phyloP scores from a whole-genome alignment of 2,113 vertebrate species.

The Tichodroma muraria region DNA sequence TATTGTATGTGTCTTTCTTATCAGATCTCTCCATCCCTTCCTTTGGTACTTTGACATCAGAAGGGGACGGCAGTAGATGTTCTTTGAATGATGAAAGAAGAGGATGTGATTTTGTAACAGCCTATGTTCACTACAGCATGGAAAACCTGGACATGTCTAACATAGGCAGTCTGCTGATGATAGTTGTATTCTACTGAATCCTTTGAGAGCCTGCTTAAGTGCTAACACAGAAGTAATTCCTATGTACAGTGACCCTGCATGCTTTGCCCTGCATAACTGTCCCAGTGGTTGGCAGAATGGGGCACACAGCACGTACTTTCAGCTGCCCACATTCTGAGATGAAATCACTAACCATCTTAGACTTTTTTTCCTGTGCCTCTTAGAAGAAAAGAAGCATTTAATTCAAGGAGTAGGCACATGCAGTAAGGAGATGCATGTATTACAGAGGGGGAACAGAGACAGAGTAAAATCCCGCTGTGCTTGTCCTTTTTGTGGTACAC shows the following conservation, averaged over 20 bases:
- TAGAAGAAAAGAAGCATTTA: conserved; percentile 7
- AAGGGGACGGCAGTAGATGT: background rate
- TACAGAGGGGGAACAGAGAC: conserved; percentile 8
- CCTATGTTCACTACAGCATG: background rate
- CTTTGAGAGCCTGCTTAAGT: background rate
- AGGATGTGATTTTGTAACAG: background rate
- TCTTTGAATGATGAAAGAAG: background rate
- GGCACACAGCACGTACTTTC: background rate
- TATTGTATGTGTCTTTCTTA: background rate
- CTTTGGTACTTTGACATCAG: background rate
- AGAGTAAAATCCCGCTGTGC: conserved; percentile 58
- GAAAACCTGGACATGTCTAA: background rate
- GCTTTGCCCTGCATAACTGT: background rate
- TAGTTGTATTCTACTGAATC: background rate
- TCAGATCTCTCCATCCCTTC: background rate
- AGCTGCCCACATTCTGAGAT: background rate
- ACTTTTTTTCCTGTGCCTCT: background rate
- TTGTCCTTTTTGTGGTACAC: conserved; percentile 59
- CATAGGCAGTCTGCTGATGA: background rate
- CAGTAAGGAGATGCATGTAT: background rate
- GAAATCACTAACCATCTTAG: background rate
- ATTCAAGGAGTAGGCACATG: background rate
- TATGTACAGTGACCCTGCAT: accelerated
- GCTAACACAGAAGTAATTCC: background rate
- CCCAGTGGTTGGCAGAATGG: background rate